Base-by-base conservation (phyloP, 1,140 invertebrate species). In the Aphaenogaster ashmeadi region DNA sequence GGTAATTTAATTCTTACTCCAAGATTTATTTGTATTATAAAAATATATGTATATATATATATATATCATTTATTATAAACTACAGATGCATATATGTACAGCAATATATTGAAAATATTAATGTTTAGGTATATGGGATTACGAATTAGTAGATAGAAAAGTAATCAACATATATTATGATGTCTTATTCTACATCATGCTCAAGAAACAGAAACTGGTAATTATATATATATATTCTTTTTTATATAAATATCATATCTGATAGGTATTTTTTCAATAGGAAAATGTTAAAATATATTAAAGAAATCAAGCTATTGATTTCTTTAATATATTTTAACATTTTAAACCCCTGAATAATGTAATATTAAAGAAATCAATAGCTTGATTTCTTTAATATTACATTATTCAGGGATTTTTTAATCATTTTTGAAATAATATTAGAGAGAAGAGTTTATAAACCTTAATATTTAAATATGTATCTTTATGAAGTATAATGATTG, bases 101-200 rank as follows among this genome's bases (percentile, higher is more conserved):
- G 47, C 6, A 56, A 3, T 50, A 21, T 54, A 69, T 60, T 62
- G 11, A 58, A 33, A 50, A 74, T 47, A 64, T 62, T 71, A 33
- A 18, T 92, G 18, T 91, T 66, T 52, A 94, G 94, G 94, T 60
- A 38, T 94, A 5, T 93, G 91, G 93, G 91, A 95, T 36, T 92
- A 93, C 88, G 89, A 94, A 33, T 77, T 95, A 41, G 84, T 92
- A 6, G 90, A 95, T 85, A 93, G 86, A 88, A 90, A 92, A 79
- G 75, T 75, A 18, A 88, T 95, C 50, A 93, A 92, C 85, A 91
- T 91, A 50, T 95, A 93, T 89, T 95, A 95, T 71, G 92, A 94
- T 60, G 50, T 90, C 33, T 94, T 94, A 15, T 95, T 95, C 78
- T 90, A 74, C 64, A 44, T 71, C 11, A 88, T 95, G 79, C 38